Evolutionary conservation across 2,888 invertebrate genomes (phyloP).

Genomic region (Melinopterus prodromus): DNA sequence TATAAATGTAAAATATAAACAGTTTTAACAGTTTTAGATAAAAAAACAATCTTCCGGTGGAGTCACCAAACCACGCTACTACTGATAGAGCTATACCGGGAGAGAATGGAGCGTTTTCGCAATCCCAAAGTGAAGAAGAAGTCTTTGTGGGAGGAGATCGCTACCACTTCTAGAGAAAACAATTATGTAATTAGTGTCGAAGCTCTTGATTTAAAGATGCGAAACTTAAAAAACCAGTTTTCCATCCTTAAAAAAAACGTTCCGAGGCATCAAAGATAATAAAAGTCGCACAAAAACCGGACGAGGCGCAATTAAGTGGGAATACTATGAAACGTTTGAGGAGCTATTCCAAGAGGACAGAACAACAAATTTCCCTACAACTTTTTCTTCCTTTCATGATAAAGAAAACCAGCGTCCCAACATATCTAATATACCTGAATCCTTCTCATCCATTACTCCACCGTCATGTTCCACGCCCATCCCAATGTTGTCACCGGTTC

Average conservation of each 20-base stretch:
- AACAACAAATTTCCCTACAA: not conserved
- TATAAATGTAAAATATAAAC: too few relatives aligned
- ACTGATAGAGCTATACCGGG: too few relatives aligned
- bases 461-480: too few relatives aligned
- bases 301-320: not conserved
- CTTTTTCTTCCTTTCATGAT: not conserved
- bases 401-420: not conserved
- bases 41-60: too few relatives aligned
- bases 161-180: not conserved
- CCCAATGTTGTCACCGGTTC: too few relatives aligned
- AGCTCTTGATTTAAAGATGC: not conserved
- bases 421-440: not conserved
- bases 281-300: not conserved
- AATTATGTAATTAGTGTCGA: too few relatives aligned
- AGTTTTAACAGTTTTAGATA: too few relatives aligned
- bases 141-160: not conserved
- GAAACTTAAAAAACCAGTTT: too few relatives aligned
- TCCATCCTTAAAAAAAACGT: too few relatives aligned
- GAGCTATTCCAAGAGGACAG: not conserved
- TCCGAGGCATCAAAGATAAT: too few relatives aligned
- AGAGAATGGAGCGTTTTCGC: not conserved
- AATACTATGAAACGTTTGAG: not conserved
- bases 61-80: too few relatives aligned
- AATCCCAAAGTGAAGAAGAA: slow-evolving; percentile 16
- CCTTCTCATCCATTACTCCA: too few relatives aligned